Base-by-base conservation (phyloP, 2,888 invertebrate genomes). In the Trisateles emortualis region DNA sequence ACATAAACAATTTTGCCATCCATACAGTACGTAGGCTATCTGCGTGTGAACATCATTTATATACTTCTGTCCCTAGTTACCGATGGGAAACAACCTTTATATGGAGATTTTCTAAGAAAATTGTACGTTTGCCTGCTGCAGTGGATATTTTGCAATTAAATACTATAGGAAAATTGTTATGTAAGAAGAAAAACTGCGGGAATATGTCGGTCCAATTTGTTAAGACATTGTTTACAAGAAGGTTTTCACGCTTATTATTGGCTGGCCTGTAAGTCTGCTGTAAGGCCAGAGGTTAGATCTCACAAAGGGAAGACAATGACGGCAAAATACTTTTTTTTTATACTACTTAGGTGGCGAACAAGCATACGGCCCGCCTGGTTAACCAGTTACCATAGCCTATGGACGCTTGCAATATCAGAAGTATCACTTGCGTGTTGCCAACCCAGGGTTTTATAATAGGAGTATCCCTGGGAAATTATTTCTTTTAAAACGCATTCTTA, bases 31-130 rank as follows among this genome's bases (percentile, higher is more conserved):
- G 63, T 68, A 64, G 19, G 36, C 29, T 76, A 76, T 80, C 79
- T 19, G 1, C 60, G 65, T 80, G 81, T 33, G 80, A 79, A 78
- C 29, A 77, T 79, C 79, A 22, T 57, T 43, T 42, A 59, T 61
- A 49, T 40, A 64, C 64, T 53, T 59, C 55, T 68, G 74, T 74
- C 67, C 66, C 35, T 58, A 56, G 46, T 55, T 68, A 53, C 43
- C 32, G 55, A 61, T 68, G 74, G 54, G 67, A 72, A 72, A 26
- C 57, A 42, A 52, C 29, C 58, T 44, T 73, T 70, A 64, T 70
- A 67, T 73, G 73, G 55, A 69, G 72, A 70, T 70, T 59, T 26
- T 52, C 39, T 0, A 36, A 47, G 73, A 60, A 71, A 71, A 71
- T 73, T 72, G 61, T 59, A 69, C 58, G 54, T 67, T 60, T 60